Evolutionary conservation across 1,140 invertebrate genomes (phyloP).

Genomic region (Chironomus tepperi): DNA sequence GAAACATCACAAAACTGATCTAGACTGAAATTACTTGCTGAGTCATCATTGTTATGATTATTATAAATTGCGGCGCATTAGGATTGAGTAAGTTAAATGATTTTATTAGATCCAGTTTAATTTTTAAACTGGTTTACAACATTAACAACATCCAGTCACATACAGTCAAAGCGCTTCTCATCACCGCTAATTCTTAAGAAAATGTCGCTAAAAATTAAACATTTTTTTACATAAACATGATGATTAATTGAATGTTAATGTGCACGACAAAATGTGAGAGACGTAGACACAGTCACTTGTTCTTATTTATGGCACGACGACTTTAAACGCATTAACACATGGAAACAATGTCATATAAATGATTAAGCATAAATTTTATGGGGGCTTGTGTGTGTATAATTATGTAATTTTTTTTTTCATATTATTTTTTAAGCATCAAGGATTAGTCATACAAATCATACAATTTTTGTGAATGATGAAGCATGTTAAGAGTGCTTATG

Average conservation of each 20-base stretch:
- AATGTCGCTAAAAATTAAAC: too few species aligned
- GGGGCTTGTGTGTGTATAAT: neutral
- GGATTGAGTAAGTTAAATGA: too few species aligned
- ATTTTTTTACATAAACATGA: neutral
- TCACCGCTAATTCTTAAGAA: neutral
- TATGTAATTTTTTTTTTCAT: neutral
- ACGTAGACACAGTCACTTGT: neutral
- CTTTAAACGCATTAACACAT: neutral
- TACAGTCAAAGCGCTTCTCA: too few species aligned
- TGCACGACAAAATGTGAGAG: neutral
- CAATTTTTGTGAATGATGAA: neutral
- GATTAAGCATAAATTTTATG: neutral
- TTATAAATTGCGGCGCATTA: too few species aligned
- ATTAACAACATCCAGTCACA: too few species aligned
- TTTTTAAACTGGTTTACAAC: too few species aligned
- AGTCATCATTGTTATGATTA: too few species aligned
- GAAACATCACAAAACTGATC: too few species aligned
- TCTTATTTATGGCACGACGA: neutral
- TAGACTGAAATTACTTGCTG: too few species aligned
- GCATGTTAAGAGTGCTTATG: neutral
- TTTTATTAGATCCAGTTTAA: too few species aligned
- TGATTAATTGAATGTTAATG: slow-evolving; percentile 21
- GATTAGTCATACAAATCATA: slow-evolving; percentile 3
- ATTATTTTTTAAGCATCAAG: neutral
- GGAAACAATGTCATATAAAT: neutral